Conservation (phyloP, 2,888 invertebrate species). For the Lasioglossum marginatum region DNA sequence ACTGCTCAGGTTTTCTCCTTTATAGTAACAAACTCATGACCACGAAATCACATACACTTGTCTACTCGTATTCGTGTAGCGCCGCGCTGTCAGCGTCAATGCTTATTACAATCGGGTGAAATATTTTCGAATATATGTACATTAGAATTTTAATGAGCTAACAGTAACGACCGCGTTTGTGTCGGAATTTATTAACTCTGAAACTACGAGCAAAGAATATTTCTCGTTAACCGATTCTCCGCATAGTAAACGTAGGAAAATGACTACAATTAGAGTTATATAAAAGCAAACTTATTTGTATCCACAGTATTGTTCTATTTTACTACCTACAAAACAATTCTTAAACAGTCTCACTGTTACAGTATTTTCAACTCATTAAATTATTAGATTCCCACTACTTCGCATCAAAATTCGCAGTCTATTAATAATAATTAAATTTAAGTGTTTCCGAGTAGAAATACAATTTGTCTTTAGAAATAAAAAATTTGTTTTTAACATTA, state of each 20-base stretch:
- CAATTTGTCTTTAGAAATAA: background rate
- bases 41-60: background rate
- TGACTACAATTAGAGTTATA: background rate
- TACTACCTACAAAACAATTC: background rate
- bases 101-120: background rate
- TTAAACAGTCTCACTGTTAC: background rate
- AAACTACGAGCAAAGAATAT: background rate
- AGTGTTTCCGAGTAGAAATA: background rate
- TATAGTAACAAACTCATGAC: slow-evolving; percentile 24
- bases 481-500: background rate
- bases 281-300: background rate
- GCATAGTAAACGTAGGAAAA: background rate
- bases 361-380: background rate
- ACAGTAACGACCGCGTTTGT: background rate
- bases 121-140: background rate
- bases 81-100: background rate
- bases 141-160: background rate
- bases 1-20: slow-evolving; percentile 1
- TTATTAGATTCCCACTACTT: background rate
- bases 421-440: background rate
- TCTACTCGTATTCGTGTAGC: background rate
- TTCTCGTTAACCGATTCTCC: slow-evolving; percentile 23
- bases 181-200: background rate
- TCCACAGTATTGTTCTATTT: background rate
- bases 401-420: background rate